Percentiles rank a stretch among this genome's conserved stretches.
These are phyloP conservation scores for Cryptocheilus praepositus DNA, from an alignment of 2,888 invertebrate genomes.

Conservation along the genomic window DNA sequence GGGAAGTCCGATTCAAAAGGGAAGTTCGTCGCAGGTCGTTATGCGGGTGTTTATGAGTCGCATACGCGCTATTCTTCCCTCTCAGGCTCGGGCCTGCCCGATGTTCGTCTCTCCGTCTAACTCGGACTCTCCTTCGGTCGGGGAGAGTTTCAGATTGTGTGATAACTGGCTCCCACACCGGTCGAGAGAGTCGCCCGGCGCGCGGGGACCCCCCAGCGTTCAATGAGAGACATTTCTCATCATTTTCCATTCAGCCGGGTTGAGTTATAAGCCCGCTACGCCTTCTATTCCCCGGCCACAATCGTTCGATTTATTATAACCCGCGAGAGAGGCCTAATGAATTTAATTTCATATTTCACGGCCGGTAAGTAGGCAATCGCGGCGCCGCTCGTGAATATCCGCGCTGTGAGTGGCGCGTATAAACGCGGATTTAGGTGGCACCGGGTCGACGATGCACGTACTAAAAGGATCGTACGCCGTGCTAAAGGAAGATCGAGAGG, in stretches of 20 bases:
- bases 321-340: conserved; percentile 68
- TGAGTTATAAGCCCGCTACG: conserved; percentile 69
- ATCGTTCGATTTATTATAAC: conserved; percentile 73
- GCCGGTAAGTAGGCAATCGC: conserved; percentile 66
- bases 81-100: neutral
- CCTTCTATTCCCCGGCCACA: conserved; percentile 60
- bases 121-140: conserved; percentile 11
- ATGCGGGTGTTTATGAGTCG: conserved; percentile 66
- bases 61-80: conserved; percentile 40
- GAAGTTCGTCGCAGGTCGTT: conserved; percentile 56
- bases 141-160: conserved; percentile 62
- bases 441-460: conserved; percentile 9
- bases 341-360: conserved; percentile 74
- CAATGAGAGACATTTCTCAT: conserved; percentile 74
- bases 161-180: conserved; percentile 61
- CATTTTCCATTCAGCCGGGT: conserved; percentile 72
- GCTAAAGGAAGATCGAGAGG: too few species aligned
- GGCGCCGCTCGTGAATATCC: conserved; percentile 47
- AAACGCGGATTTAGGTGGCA: conserved; percentile 52
- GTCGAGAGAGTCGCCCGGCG: conserved; percentile 9
- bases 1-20: conserved; percentile 4
- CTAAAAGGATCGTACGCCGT: too few species aligned
- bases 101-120: too few species aligned
- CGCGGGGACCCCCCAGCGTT: conserved; percentile 70
- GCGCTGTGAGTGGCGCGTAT: conserved; percentile 34